These are phyloP conservation scores for Thereuonema tuberculata DNA, from an alignment of 1,140 invertebrate species.

Conservation along the genomic window DNA sequence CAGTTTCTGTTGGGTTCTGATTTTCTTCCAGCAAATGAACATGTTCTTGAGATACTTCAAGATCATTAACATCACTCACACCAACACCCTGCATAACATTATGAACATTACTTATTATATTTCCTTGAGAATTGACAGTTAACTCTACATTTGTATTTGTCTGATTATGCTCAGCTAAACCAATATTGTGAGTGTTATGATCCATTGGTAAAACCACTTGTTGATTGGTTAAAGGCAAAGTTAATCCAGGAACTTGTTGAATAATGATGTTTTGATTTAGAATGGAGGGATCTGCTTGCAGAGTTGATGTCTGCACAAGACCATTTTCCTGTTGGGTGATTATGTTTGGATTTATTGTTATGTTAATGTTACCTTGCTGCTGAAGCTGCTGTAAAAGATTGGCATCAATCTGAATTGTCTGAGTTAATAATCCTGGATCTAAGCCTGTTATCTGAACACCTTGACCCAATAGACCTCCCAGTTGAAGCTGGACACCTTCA, in stretches of 20 bases:
- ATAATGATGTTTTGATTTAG: slow-evolving; percentile 24
- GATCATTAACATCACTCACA: not conserved
- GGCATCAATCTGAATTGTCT: slow-evolving; percentile 35
- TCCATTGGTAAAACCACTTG: not conserved
- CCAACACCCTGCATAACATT: not conserved
- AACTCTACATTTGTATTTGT: not conserved
- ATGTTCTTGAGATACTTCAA: not conserved
- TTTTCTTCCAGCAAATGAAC: not conserved
- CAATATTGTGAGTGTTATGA: not conserved
- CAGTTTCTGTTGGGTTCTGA: not conserved
- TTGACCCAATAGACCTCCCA: slow-evolving; percentile 27
- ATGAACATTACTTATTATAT: not conserved
- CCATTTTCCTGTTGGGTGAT: not conserved
- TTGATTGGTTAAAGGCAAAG: not conserved
- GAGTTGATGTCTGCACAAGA: not conserved
- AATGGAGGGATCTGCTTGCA: slow-evolving; percentile 18
- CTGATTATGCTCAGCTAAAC: not conserved
- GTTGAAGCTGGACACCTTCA: slow-evolving; percentile 30
- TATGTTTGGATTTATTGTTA: slow-evolving; percentile 27
- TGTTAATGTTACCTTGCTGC: slow-evolving; percentile 32
- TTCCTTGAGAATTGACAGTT: not conserved
- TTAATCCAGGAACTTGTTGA: slow-evolving; percentile 22
- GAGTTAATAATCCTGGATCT: slow-evolving; percentile 29
- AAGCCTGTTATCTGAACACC: slow-evolving; percentile 33
- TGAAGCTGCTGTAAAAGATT: slow-evolving; percentile 34